Evolutionary conservation across 2,113 vertebrate genomes (phyloP), one percentile per base, ranked within the genome.

Genomic region (Engraulis encrasicolus): DNA sequence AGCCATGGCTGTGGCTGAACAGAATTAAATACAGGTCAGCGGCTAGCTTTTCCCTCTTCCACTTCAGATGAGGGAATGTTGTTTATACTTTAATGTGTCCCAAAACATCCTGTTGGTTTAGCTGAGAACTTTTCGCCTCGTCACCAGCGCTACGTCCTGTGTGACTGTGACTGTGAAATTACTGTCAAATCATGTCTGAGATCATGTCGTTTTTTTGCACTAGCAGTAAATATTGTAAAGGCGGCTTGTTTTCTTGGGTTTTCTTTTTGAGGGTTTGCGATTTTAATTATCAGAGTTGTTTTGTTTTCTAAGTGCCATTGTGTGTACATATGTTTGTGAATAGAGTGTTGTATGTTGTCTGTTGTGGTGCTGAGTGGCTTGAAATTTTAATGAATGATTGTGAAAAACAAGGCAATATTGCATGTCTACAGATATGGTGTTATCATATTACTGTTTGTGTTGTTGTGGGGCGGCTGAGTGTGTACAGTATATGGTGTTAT

Each of bases 51-150:
- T 37, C 31, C n/a, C n/a, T 81, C 52, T 71, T 48, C 58, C 58
- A 45, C 40, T 11, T 38, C 15, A 36, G 11, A 34, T 31, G 50
- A 48, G 48, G 31, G 23, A 82, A 81, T 83, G 58, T 17, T 48
- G 37, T 48, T 36, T 80, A 48, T 45, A 4, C 78, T 27, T 50
- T 38, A 81, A 79, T 78, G 36, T 31, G 71, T 40, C 31, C 49
- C 61, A 74, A 82, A 84, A 79, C 54, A 82, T 83, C 82, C 78
- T 79, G 84, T 84, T 85, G 38, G 50, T 52, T 66, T 82, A 82
- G 84, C 82, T 83, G 79, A 23, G 58, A 66, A 27, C 27, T 66
- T 61, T 61, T n/a, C 58, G 27, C n/a, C 58, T 61, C 31, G 58
- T 66, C 58, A 66, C 31, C 78, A 78, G 78, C 27, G 58, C 58